Evolutionary conservation across 2,888 invertebrate genomes (phyloP), one percentile per base, ranked within the genome.

Genomic region (Cheilosia impressa): DNA sequence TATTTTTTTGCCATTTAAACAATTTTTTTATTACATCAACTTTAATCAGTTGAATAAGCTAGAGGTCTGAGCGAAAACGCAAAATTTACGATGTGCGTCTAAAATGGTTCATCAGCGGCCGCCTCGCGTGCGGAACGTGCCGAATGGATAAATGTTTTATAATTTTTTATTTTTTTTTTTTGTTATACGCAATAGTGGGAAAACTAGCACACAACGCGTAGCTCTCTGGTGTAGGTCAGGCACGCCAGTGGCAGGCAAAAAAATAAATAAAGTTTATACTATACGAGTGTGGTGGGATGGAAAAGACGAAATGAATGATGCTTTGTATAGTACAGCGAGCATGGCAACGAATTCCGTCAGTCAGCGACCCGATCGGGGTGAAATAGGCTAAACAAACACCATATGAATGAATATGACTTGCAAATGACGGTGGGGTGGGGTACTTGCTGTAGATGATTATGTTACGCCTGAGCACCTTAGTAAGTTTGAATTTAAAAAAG

Each of bases 161-260:
- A 53, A 68, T 27, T 57, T 60, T 57, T n/a, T n/a, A n/a, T n/a
- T n/a, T 27, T 57, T 60, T 57, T 31, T 45, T 53, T 31, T 41
- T 41, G 17, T 62, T 31, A 58, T 63, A 47, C 31, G 57, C 57
- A 57, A 55, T 78, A 63, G 78, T 78, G 47, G 38, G 47, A 78
- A 68, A 83, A 79, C 73, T 79, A 79, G 73, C 79, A 63, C 79
- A 82, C 73, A 83, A 69, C 69, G 63, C 68, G 57, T 52, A 66
- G 55, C 66, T 65, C 66, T 65, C 83, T 83, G 65, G 78, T 73
- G 79, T 83, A 83, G 83, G 83, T 83, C 83, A 83, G 83, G 83
- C 83, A 83, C 73, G 79, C 79, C 77, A 62, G 27, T 71, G 65
- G 77, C 60, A 50, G 60, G 77, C 60, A 50, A 80, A 57, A 72